Conservation (phyloP, 2,888 invertebrate genomes). For the Hypomecis atomaria region DNA sequence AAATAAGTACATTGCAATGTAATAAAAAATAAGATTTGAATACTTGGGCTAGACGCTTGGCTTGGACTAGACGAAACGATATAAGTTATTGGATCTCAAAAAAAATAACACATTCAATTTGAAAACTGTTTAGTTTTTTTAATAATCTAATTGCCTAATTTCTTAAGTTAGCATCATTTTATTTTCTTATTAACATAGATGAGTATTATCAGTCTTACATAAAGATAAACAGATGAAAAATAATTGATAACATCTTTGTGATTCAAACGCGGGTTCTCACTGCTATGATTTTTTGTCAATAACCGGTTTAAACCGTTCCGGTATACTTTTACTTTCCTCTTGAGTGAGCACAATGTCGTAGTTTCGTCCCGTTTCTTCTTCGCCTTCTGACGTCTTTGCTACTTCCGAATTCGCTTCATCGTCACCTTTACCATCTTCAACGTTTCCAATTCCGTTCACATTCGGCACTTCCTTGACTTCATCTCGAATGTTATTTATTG, state of each 20-base stretch:
- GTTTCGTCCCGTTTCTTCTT: conserved; percentile 8
- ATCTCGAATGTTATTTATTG: conserved; percentile 58
- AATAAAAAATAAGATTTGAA: too few relatives aligned
- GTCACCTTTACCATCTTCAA: conserved; percentile 18
- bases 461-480: conserved; percentile 37
- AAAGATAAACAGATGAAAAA: not conserved
- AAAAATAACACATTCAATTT: too few relatives aligned
- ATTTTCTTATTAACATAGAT: too few relatives aligned
- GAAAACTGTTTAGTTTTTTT: too few relatives aligned
- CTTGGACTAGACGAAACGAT: too few relatives aligned
- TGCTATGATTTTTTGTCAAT: not conserved
- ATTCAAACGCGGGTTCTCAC: not conserved
- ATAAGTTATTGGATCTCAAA: too few relatives aligned
- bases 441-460: conserved; percentile 11
- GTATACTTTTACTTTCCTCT: conserved; percentile 16
- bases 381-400: conserved; percentile 1
- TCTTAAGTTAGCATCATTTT: not conserved
- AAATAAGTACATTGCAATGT: too few relatives aligned
- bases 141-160: too few relatives aligned
- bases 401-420: conserved; percentile 10
- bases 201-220: not conserved
- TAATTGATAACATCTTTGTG: not conserved
- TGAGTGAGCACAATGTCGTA: conserved; percentile 8
- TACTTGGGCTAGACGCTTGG: too few relatives aligned
- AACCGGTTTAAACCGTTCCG: conserved; percentile 8